phyloP scores from a whole-genome alignment of 1,140 invertebrate species.

The Leptinotarsa defecta region DNA sequence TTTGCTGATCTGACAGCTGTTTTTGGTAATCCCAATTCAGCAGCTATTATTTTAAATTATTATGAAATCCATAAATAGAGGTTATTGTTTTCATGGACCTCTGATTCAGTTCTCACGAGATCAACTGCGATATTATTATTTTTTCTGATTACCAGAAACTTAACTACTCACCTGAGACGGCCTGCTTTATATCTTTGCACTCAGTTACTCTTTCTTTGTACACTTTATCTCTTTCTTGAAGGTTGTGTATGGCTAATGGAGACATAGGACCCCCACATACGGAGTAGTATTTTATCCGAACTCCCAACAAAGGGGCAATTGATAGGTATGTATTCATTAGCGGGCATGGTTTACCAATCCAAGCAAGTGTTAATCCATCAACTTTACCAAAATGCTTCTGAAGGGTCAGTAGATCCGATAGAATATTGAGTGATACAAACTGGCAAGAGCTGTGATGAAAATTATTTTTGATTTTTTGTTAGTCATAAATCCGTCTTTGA shows the following conservation, averaged over 20 bases:
- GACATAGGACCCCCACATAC: conserved; percentile 15
- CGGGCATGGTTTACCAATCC: conserved; percentile 14
- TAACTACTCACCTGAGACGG: conserved; percentile 1
- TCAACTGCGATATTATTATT: too few relatives aligned
- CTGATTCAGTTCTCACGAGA: too few relatives aligned
- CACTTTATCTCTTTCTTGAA: conserved; percentile 9
- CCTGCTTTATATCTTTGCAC: conserved; percentile 2
- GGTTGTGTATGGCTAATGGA: neutral
- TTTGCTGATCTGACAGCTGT: too few relatives aligned
- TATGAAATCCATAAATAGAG: too few relatives aligned
- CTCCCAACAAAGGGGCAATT: conserved; percentile 12
- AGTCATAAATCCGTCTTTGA: too few relatives aligned
- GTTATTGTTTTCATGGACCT: too few relatives aligned
- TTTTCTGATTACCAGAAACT: too few relatives aligned
- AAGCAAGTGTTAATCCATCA: conserved; percentile 12
- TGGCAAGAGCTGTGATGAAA: conserved; percentile 10
- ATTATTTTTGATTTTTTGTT: neutral
- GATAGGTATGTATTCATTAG: conserved; percentile 16
- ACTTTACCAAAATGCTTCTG: conserved; percentile 21
- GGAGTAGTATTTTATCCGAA: conserved; percentile 10
- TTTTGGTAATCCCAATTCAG: too few relatives aligned
- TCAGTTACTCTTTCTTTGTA: neutral
- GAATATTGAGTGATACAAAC: conserved; percentile 13
- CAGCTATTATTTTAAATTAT: too few relatives aligned
- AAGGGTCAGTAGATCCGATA: conserved; percentile 11